Evolutionary conservation across 2,888 invertebrate species (phyloP), one percentile per base, ranked within the genome.

Genomic region (Automeris io): DNA sequence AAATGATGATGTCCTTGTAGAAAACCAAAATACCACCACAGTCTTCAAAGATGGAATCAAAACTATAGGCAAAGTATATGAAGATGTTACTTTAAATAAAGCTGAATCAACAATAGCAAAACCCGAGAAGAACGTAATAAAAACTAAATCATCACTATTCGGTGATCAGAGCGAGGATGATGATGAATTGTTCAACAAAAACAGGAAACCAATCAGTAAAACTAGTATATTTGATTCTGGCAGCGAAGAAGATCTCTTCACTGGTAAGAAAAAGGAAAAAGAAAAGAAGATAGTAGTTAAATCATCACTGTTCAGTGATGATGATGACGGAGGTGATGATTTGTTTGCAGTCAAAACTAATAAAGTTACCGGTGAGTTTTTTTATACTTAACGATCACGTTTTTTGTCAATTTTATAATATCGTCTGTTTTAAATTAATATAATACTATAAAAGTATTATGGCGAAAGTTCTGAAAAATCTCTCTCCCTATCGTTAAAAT

Each of bases 221-320:
- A 40, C 52, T 3, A 54, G 53, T 9, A 61, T 79, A 13, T 73
- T 79, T 12, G 75, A 76, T 52, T 78, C 80, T 0, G 80, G 80
- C 32, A 76, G 72, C 12, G 80, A 78, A 25, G 73, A 71, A 24
- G 79, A 81, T 18, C 42, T 83, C 8, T 82, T 85, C 48, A 54
- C 54, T 13, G 49, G 51, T 11, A 59, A 52, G 31, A 58, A 50
- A 44, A 47, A 49, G 39, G 48, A 42, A 41, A 51, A 44, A 34
- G 39, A 43, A 1, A 41, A 49, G 1, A 42, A 42, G 41, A 47
- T 40, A 6, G 57, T 57, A 18, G 59, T 62, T 3, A 72, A 69
- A 44, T 50, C 47, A 18, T 64, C 73, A 7, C 50, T 85, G 19
- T 86, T 87, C 29, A 74, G 70, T 35, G 83, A 81, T 50, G 79